Conservation (phyloP, 2,797 vertebrate genomes). For the Eidolon dupreanum region DNA sequence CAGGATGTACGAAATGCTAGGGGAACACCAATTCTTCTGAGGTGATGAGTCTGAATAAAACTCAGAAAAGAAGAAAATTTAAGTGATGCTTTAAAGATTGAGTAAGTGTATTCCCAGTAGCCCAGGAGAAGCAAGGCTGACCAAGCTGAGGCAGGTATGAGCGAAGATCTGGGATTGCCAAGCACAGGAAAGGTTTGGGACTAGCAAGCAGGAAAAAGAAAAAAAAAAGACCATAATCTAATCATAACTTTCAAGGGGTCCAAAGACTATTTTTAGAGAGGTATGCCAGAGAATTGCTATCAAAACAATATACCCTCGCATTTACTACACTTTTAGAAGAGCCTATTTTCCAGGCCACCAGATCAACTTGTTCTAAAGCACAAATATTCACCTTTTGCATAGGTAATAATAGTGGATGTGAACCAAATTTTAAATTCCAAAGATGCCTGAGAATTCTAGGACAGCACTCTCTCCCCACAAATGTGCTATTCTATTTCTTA, state of each 20-base stretch:
- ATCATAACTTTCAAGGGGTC: not conserved
- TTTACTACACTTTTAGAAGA: conserved; percentile 10
- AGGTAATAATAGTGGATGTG: not conserved
- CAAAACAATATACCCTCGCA: not conserved
- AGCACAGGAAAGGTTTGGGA: not conserved
- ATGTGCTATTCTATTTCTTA: conserved; percentile 62
- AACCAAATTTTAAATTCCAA: conserved; percentile 29
- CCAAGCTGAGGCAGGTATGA: not conserved
- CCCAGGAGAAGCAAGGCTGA: not conserved
- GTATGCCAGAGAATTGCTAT: not conserved
- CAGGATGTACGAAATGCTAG: not conserved
- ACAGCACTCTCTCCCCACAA: conserved; percentile 59
- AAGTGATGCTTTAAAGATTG: not conserved
- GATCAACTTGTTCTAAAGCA: conserved; percentile 43
- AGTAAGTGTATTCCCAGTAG: not conserved
- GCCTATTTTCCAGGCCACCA: conserved; percentile 17
- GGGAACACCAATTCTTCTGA: not conserved
- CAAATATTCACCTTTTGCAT: conserved; percentile 10
- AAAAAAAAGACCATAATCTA: not conserved
- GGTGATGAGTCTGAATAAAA: not conserved
- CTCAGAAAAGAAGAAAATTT: not conserved
- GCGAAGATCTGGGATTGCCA: not conserved
- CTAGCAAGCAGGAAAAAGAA: not conserved
- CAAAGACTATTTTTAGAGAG: not conserved
- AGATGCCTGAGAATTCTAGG: conserved; percentile 50